Conservation (phyloP, 2,113 vertebrate species). For the Lampris incognitus region DNA sequence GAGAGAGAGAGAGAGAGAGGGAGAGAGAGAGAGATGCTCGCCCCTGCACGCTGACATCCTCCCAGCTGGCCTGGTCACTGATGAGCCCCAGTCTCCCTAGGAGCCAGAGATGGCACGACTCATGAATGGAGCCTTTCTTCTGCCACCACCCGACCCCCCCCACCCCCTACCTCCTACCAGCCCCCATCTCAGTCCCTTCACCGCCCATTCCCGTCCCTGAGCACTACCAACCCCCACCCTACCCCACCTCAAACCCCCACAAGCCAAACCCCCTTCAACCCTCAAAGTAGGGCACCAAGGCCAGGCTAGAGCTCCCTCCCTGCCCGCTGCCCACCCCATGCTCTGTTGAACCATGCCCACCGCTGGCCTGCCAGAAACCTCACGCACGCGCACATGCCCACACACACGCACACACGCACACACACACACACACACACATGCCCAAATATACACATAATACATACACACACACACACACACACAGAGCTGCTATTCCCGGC, state of each 20-base stretch:
- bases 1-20: slow-evolving; percentile 15
- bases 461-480: slow-evolving; percentile 46
- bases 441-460: background rate
- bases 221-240: slow-evolving; percentile 37
- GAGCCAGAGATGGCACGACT: slow-evolving; percentile 76
- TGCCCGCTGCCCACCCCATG: slow-evolving; percentile 58
- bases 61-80: slow-evolving; percentile 79
- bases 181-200: slow-evolving; percentile 4
- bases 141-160: slow-evolving; percentile 51
- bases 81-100: slow-evolving; percentile 65
- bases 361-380: slow-evolving; percentile 46
- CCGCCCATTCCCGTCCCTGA: slow-evolving; percentile 32
- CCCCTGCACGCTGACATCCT: slow-evolving; percentile 74
- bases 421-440: slow-evolving; percentile 26
- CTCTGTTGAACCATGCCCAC: slow-evolving; percentile 66
- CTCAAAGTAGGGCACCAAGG: slow-evolving; percentile 62
- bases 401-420: slow-evolving; percentile 13
- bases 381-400: slow-evolving; percentile 24
- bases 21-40: background rate
- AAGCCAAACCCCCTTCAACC: slow-evolving; percentile 49
- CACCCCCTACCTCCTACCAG: slow-evolving; percentile 32
- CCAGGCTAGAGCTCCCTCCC: slow-evolving; percentile 62
- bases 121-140: slow-evolving; percentile 77
- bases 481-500: slow-evolving; percentile 58
- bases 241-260: slow-evolving; percentile 30